phyloP scores from a whole-genome alignment of 2,797 vertebrate species.

The Amblyraja radiata region DNA sequence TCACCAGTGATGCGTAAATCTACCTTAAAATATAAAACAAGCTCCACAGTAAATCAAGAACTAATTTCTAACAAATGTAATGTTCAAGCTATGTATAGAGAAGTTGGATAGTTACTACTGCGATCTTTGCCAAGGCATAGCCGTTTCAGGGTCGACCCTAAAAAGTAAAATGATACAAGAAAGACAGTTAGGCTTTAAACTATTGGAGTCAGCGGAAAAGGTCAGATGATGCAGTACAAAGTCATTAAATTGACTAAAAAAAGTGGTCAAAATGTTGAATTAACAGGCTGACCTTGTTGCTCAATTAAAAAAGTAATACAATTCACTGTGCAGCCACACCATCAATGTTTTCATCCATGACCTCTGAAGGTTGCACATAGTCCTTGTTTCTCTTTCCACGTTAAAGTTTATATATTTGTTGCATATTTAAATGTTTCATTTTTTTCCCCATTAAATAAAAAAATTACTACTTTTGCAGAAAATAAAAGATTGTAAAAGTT shows the following conservation, averaged over 20 bases:
- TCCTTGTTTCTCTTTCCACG: neutral
- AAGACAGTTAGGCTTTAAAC: conserved; percentile 77
- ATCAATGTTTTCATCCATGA: neutral
- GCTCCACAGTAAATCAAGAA: conserved; percentile 41
- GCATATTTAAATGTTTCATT: neutral
- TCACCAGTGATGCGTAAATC: neutral
- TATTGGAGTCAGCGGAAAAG: conserved; percentile 70
- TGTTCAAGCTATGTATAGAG: conserved; percentile 66
- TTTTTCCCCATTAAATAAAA: neutral
- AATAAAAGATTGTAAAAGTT: neutral
- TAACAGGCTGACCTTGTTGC: neutral
- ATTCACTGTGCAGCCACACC: conserved; percentile 31
- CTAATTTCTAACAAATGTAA: conserved; percentile 52
- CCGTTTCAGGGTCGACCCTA: conserved; percentile 97
- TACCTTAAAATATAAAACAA: conserved; percentile 56
- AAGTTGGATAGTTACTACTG: conserved; percentile 87
- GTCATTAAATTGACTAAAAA: conserved; percentile 54
- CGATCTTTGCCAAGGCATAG: conserved; percentile 98
- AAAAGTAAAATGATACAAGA: conserved; percentile 80
- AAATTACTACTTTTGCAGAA: too few relatives aligned
- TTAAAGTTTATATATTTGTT: neutral
- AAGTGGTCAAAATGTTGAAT: neutral
- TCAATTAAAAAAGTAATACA: neutral
- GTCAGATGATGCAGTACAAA: conserved; percentile 74
- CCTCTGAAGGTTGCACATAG: neutral